phyloP scores from a whole-genome alignment of 2,797 vertebrate genomes.

The Trachops cirrhosus region DNA sequence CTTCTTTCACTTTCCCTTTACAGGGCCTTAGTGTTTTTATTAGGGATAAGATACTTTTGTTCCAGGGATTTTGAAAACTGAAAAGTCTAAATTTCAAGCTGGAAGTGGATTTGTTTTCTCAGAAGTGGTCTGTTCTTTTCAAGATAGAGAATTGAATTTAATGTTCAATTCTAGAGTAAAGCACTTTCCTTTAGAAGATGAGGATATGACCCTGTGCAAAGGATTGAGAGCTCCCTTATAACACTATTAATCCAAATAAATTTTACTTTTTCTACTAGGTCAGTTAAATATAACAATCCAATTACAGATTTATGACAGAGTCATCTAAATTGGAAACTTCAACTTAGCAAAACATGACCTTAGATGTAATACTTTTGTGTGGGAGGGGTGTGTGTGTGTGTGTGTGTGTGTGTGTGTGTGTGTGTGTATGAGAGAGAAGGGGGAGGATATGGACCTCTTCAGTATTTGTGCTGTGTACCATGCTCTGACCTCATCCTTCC shows the following conservation, averaged over 20 bases:
- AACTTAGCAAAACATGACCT: neutral
- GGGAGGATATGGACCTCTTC: neutral
- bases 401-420: neutral
- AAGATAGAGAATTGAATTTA: conserved; percentile 63
- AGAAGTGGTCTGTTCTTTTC: conserved; percentile 44
- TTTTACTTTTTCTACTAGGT: conserved; percentile 24
- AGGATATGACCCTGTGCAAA: neutral
- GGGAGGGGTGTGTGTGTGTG: neutral
- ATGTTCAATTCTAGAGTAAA: conserved; percentile 44
- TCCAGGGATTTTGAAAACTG: conserved; percentile 26
- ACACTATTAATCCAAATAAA: conserved; percentile 47
- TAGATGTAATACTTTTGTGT: neutral
- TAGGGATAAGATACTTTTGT: neutral
- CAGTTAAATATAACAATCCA: neutral
- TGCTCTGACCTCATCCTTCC: neutral
- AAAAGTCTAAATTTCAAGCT: conserved; percentile 36
- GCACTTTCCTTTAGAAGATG: conserved; percentile 36
- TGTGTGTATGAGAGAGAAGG: neutral
- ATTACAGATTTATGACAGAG: neutral
- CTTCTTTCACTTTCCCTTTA: neutral
- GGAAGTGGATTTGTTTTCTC: conserved; percentile 42
- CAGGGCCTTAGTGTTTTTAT: neutral
- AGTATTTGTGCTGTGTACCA: neutral
- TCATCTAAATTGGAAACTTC: neutral
- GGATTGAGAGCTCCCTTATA: neutral